phyloP scores from a whole-genome alignment of 2,888 invertebrate species.

The Auanema sp. region DNA sequence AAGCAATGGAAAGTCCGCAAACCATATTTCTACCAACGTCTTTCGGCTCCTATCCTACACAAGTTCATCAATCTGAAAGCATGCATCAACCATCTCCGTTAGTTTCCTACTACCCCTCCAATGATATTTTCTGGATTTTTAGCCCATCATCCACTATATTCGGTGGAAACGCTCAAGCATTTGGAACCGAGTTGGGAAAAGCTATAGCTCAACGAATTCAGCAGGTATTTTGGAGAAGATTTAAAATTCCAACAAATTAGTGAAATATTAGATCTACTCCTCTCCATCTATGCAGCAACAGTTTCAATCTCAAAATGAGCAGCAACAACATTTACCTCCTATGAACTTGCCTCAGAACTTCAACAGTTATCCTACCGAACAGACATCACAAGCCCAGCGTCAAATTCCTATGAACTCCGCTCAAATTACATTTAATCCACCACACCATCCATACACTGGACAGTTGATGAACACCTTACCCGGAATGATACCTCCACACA shows the following conservation, averaged over 20 bases:
- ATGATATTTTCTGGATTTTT: neutral
- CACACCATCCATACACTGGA: neutral
- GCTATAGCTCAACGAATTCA: slow-evolving; percentile 21
- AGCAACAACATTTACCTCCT: too few species aligned
- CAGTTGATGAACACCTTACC: neutral
- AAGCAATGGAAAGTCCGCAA: neutral
- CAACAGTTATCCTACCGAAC: too few species aligned
- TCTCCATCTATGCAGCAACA: too few species aligned
- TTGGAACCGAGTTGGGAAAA: slow-evolving; percentile 19
- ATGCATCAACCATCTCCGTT: slow-evolving; percentile 8
- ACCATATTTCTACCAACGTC: neutral
- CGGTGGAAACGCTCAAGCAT: slow-evolving; percentile 14
- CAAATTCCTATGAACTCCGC: too few species aligned
- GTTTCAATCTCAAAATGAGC: too few species aligned
- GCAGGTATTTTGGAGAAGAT: slow-evolving; percentile 1
- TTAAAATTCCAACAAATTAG: neutral
- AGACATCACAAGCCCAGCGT: too few species aligned
- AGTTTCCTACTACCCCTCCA: slow-evolving; percentile 8
- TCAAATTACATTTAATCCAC: neutral
- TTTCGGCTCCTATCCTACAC: neutral
- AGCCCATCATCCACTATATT: slow-evolving; percentile 14
- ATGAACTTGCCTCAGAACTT: too few species aligned
- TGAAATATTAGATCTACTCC: neutral
- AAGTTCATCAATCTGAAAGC: neutral
- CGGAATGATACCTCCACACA: neutral